A percentile compares a stretch with the other conserved stretches of the same genome.
Evolutionary conservation across 2,888 invertebrate genomes (phyloP).

Genomic region (Cantharis flavilabris): DNA sequence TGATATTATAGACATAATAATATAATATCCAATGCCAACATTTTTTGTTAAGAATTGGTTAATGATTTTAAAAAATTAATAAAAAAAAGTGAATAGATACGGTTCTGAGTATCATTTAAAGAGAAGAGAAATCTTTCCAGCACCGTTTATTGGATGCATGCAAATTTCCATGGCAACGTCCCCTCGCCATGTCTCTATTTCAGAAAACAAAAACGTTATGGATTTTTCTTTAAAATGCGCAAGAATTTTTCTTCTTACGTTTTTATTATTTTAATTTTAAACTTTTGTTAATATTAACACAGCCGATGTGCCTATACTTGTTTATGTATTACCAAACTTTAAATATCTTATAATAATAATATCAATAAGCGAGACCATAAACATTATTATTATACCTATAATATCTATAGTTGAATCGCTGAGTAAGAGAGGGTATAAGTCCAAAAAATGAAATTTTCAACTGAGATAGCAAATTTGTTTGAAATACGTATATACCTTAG

Average conservation of each 20-base stretch:
- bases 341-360: not conserved
- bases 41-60: not conserved
- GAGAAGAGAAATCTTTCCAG: constrained; percentile 30
- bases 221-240: constrained; percentile 52
- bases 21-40: not conserved
- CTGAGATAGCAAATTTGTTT: too few species aligned
- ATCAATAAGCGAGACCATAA: too few species aligned
- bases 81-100: constrained; percentile 3
- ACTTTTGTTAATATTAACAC: constrained; percentile 10
- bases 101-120: constrained; percentile 26
- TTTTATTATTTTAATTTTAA: constrained; percentile 9
- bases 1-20: not conserved
- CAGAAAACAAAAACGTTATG: constrained; percentile 54
- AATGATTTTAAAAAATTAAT: not conserved
- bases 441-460: too few species aligned
- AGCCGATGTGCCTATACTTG: not conserved
- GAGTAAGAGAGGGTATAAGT: too few species aligned
- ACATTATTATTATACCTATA: too few species aligned
- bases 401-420: too few species aligned
- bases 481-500: too few species aligned
- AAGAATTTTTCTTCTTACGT: constrained; percentile 35
- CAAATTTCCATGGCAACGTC: constrained; percentile 56
- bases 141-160: constrained; percentile 54
- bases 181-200: constrained; percentile 48
- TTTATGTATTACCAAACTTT: not conserved